Percentiles rank a stretch among this genome's conserved stretches.
These are phyloP conservation scores for Pseudoips prasinana DNA, from an alignment of 2,888 invertebrate genomes.

Conservation along the genomic window DNA sequence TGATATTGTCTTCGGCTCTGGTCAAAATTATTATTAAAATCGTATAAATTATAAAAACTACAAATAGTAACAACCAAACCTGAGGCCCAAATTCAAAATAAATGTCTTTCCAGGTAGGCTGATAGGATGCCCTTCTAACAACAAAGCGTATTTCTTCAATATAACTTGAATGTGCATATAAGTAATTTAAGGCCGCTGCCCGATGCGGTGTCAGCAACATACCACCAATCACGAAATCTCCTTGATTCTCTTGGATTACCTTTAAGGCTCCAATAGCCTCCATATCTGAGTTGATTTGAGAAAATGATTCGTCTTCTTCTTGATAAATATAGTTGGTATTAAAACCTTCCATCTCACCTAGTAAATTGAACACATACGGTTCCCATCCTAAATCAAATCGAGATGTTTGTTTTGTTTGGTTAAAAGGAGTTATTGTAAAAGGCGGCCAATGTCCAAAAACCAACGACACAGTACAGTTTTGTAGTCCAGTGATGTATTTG, in stretches of 20 bases:
- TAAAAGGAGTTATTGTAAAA: slow-evolving; percentile 1
- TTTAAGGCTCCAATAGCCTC: slow-evolving; percentile 4
- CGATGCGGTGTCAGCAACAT: slow-evolving; percentile 19
- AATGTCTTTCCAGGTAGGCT: slow-evolving; percentile 23
- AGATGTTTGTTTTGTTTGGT: no score
- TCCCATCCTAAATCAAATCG: neutral
- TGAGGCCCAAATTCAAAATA: slow-evolving; percentile 27
- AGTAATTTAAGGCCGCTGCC: slow-evolving; percentile 14
- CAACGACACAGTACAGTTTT: slow-evolving; percentile 48
- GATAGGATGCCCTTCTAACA: slow-evolving; percentile 10
- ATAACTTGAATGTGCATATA: slow-evolving; percentile 17
- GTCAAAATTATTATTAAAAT: slow-evolving; percentile 13
- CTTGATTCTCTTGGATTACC: slow-evolving; percentile 18
- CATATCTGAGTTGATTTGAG: neutral
- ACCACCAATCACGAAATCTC: slow-evolving; percentile 20
- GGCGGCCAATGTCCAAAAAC: no score
- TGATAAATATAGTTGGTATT: neutral
- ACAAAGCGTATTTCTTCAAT: slow-evolving; percentile 23
- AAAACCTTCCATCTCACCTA: neutral
- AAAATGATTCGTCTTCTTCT: neutral
- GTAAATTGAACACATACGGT: neutral
- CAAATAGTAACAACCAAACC: slow-evolving; percentile 25
- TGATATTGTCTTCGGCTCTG: slow-evolving; percentile 13
- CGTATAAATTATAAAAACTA: slow-evolving; percentile 15
- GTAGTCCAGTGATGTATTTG: slow-evolving; percentile 39